Evolutionary conservation across 1,140 invertebrate genomes (phyloP), one percentile per base, ranked within the genome.

Genomic region (Theocolax elegans): DNA sequence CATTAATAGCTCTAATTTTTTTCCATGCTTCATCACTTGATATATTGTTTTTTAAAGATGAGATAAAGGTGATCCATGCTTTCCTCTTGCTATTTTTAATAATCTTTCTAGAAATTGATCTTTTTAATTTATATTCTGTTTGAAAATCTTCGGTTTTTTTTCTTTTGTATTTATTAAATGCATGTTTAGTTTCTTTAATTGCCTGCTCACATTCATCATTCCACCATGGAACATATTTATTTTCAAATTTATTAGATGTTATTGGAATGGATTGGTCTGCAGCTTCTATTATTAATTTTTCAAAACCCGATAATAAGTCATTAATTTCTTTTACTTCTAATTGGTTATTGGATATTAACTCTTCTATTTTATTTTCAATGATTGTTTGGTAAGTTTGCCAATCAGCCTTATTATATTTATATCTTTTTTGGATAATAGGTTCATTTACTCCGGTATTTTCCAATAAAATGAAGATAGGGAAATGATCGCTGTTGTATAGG

Each of bases 401-500:
- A 25, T 53, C 13, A 6, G 49, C 49, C 15, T 53, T 53, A 7
- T 29, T 9, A 13, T 29, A 53, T 53, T 53, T 53, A 4, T 10
- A 53, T 53, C 49, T 27, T 4, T 6, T 6, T 19, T 29, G 12
- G 58, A 46, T 7, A 17, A 13, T 65, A 60, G 21, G 6, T 13
- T 58, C 15, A 44, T 7, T 6, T 6, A 25, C 19, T 29, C 27
- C 46, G 1, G 8, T 12, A 1, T n/a, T 21, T 40, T 12, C 15
- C 3, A 15, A 15, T 10, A 15, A 3, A 31, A 79, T 74, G 40
- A 72, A 46, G 40, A 79, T 77, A 29, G 77, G 78, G 15, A 69
- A 77, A 40, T 81, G 76, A 48, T 79, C 77, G 71, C 75, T 80
- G 35, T 73, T 72, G 74, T 77, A 75, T 29, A 74, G 65, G 23